Conservation (phyloP, 1,140 invertebrate species). For the Drosophila lacertosa region DNA sequence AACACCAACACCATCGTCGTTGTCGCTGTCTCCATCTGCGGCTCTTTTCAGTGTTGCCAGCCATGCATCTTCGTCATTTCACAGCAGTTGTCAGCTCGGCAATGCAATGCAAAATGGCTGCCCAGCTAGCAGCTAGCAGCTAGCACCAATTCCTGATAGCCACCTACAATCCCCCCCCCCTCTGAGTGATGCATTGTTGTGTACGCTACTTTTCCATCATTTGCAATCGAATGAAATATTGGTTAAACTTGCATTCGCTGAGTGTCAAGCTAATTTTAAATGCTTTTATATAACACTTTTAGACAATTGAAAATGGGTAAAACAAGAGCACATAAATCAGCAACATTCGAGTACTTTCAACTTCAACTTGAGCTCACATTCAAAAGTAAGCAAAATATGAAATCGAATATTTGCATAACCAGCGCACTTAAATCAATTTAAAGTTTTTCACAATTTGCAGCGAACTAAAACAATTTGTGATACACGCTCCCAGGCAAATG, state of each 20-base stretch:
- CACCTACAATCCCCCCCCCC: conserved; percentile 23
- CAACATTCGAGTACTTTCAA: not conserved
- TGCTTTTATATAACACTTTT: not conserved
- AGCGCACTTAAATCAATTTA: conserved; percentile 57
- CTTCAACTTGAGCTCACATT: not conserved
- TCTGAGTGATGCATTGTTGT: conserved; percentile 52
- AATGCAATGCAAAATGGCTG: conserved; percentile 67
- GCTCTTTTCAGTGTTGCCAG: conserved; percentile 33
- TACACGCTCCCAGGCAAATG: not conserved
- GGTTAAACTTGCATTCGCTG: conserved; percentile 11
- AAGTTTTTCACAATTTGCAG: conserved; percentile 31
- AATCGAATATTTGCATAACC: conserved; percentile 18
- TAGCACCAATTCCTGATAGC: not conserved
- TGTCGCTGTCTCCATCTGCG: conserved; percentile 8
- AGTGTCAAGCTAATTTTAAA: conserved; percentile 28
- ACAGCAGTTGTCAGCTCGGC: conserved; percentile 63
- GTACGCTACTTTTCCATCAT: conserved; percentile 42
- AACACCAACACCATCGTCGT: too few relatives aligned
- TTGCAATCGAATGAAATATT: conserved; percentile 39
- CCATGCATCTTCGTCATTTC: conserved; percentile 77
- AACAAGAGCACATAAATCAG: too few relatives aligned
- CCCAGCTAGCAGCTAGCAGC: conserved; percentile 1
- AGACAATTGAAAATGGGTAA: too few relatives aligned
- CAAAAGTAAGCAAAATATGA: not conserved
- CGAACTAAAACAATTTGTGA: conserved; percentile 38